phyloP scores from a whole-genome alignment of 1,140 invertebrate genomes.

The Zaprionus capensis region DNA sequence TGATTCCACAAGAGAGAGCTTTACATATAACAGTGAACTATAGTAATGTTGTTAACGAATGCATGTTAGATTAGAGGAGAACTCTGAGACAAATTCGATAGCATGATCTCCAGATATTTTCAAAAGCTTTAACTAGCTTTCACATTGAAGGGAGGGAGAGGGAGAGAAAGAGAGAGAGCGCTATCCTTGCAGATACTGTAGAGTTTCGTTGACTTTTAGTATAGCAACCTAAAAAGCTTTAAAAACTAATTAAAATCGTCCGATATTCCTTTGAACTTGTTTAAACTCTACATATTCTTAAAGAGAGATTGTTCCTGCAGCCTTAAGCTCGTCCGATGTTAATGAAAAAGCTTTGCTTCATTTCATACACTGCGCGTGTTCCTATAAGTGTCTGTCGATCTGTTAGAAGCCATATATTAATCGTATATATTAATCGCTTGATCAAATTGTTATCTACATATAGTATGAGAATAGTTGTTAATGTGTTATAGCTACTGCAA shows the following conservation, averaged over 20 bases:
- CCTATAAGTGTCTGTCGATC: constrained; percentile 5
- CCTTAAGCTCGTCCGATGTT: constrained; percentile 9
- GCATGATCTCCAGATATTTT: neutral
- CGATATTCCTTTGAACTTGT: neutral
- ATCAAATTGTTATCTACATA: constrained; percentile 5
- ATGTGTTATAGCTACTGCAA: neutral
- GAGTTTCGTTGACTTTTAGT: neutral
- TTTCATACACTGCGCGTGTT: neutral
- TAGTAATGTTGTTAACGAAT: neutral
- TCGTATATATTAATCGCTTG: constrained; percentile 1
- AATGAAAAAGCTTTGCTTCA: neutral
- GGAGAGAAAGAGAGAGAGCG: neutral
- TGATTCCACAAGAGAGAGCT: neutral
- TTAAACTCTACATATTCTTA: neutral
- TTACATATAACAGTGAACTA: neutral
- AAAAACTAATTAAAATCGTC: neutral
- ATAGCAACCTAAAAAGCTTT: constrained; percentile 6
- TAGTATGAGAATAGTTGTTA: constrained; percentile 2
- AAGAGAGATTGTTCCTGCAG: constrained; percentile 9
- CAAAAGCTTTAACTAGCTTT: neutral
- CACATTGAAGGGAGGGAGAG: neutral
- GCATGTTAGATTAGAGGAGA: neutral
- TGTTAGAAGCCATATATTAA: neutral
- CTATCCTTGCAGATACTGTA: constrained; percentile 6
- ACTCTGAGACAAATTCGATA: neutral